Evolutionary conservation across 2,113 vertebrate species (phyloP).

Genomic region (Seriola quinqueradiata): DNA sequence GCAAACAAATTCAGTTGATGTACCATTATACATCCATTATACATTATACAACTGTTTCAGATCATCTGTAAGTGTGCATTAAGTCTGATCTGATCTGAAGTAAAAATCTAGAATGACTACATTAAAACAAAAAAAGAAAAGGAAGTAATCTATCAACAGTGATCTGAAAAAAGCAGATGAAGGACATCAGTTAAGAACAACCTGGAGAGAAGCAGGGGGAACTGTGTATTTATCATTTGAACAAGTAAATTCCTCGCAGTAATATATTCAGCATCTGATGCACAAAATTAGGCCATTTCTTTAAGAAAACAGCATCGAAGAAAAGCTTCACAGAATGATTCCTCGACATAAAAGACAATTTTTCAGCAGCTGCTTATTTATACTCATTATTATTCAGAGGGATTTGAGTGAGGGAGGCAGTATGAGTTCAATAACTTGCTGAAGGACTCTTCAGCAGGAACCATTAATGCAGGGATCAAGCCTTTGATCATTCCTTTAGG

Average conservation of each 20-base stretch:
- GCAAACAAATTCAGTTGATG: neutral
- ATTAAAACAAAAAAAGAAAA: conserved; percentile 5
- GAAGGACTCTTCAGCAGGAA: conserved; percentile 5
- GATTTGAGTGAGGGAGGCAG: conserved; percentile 5
- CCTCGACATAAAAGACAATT: conserved; percentile 5
- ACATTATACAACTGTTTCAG: neutral
- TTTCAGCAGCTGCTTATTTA: neutral
- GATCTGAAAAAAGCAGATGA: conserved; percentile 56
- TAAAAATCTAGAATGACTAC: neutral
- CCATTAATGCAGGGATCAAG: conserved; percentile 7
- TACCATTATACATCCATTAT: neutral
- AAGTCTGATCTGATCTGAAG: conserved; percentile 1
- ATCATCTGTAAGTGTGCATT: neutral
- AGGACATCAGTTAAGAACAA: conserved; percentile 41
- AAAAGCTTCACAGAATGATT: conserved; percentile 17
- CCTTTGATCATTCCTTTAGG: neutral
- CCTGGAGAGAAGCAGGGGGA: conserved; percentile 24
- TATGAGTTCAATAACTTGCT: conserved; percentile 7
- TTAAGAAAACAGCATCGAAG: neutral
- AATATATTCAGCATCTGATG: conserved; percentile 23
- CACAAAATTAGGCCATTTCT: conserved; percentile 12
- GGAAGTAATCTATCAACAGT: conserved; percentile 8
- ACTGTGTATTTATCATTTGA: conserved; percentile 33
- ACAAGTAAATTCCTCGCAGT: neutral
- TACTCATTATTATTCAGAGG: conserved; percentile 2